phyloP scores from a whole-genome alignment of 2,888 invertebrate genomes.

The Colostygia pectinataria region DNA sequence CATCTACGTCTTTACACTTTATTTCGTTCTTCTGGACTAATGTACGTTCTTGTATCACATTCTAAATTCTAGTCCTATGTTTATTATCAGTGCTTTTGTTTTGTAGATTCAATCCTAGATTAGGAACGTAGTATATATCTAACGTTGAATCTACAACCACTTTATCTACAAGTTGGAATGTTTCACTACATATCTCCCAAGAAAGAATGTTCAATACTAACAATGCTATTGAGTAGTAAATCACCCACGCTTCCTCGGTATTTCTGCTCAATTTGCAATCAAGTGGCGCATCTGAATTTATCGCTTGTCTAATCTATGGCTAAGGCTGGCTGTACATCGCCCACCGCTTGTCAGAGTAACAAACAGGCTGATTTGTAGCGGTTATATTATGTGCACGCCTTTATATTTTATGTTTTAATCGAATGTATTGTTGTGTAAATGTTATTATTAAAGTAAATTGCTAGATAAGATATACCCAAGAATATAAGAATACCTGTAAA shows the following conservation, averaged over 20 bases:
- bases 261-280: slow-evolving; percentile 27
- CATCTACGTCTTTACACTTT: too few species aligned
- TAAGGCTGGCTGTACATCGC: slow-evolving; percentile 39
- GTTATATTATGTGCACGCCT: slow-evolving; percentile 39
- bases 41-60: too few species aligned
- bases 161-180: not conserved
- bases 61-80: too few species aligned
- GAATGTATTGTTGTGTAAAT: slow-evolving; percentile 12
- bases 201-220: slow-evolving; percentile 7
- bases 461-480: not conserved
- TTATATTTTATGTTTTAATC: slow-evolving; percentile 27
- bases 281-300: slow-evolving; percentile 29
- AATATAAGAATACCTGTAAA: too few species aligned
- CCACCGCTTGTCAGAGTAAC: slow-evolving; percentile 40
- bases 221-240: not conserved
- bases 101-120: too few species aligned
- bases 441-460: not conserved
- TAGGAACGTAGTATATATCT: too few species aligned
- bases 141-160: not conserved
- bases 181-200: not conserved
- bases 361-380: slow-evolving; percentile 41
- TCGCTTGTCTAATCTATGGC: slow-evolving; percentile 36
- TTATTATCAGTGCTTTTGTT: too few species aligned
- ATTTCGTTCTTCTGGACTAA: too few species aligned
- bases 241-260: slow-evolving; percentile 19